A percentile compares a stretch with the other conserved stretches of the same genome.
These are phyloP conservation scores for Stenopsyche tienmushanensis DNA, from an alignment of 1,140 invertebrate genomes.

Conservation along the genomic window DNA sequence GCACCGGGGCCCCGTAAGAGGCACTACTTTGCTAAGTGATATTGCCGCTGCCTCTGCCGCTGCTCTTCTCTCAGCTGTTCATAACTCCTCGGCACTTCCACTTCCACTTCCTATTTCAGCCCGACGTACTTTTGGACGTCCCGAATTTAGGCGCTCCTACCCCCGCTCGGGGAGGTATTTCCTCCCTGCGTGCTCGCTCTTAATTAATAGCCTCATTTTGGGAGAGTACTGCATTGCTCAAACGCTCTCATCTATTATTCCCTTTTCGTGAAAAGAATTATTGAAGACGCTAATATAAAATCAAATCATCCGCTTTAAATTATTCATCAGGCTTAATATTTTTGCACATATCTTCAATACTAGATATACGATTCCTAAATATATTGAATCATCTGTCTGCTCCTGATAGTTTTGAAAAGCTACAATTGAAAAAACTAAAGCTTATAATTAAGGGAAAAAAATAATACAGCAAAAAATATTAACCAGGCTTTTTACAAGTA, in stretches of 20 bases:
- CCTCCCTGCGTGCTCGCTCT: conserved; percentile 9
- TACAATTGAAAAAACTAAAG: too few relatives aligned
- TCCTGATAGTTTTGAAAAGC: too few relatives aligned
- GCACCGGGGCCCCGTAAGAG: not conserved
- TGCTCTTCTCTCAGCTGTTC: conserved; percentile 11
- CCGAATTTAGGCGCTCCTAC: conserved; percentile 11
- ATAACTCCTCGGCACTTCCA: conserved; percentile 7
- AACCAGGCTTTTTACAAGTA: too few relatives aligned
- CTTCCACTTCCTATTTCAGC: conserved; percentile 10
- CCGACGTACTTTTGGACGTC: conserved; percentile 11
- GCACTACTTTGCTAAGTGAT: conserved; percentile 27
- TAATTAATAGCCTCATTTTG: conserved; percentile 19
- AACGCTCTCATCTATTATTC: not conserved
- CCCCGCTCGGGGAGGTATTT: not conserved
- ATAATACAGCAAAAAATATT: too few relatives aligned
- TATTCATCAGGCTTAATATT: too few relatives aligned
- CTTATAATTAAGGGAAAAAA: too few relatives aligned
- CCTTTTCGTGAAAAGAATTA: not conserved
- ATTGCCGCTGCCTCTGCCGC: conserved; percentile 26
- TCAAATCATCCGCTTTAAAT: too few relatives aligned
- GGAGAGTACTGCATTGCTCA: not conserved
- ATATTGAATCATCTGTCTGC: too few relatives aligned
- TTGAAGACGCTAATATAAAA: too few relatives aligned
- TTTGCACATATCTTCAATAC: too few relatives aligned
- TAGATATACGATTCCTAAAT: too few relatives aligned